Conservation (phyloP, 2,113 vertebrate genomes). For the Alexandromys fortis region DNA sequence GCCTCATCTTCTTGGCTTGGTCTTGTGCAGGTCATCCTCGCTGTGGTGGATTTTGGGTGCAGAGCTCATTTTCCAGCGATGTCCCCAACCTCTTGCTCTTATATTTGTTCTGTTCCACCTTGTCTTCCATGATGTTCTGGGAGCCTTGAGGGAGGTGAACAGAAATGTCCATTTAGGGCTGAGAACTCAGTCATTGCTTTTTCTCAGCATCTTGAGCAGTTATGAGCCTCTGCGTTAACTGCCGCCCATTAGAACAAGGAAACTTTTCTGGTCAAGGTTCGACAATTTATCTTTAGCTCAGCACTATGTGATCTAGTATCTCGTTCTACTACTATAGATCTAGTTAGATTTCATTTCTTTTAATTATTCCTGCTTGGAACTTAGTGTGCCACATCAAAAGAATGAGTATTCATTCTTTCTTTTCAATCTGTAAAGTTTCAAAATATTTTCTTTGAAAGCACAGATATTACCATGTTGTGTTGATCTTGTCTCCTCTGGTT, state of each 20-base stretch:
- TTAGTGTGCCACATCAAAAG: background rate
- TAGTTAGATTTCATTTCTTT: background rate
- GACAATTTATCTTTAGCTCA: conserved; percentile 10
- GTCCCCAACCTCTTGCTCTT: background rate
- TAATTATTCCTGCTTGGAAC: background rate
- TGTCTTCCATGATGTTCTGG: background rate
- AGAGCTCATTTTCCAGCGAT: background rate
- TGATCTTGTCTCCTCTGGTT: background rate
- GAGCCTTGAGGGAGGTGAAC: background rate
- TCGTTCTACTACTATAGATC: background rate
- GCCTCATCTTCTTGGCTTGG: background rate
- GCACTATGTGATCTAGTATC: background rate
- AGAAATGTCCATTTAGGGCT: background rate
- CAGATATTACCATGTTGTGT: background rate
- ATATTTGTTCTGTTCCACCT: too few species aligned
- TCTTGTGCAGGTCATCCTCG: too few species aligned
- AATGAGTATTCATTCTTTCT: background rate
- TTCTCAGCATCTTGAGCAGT: too few species aligned
- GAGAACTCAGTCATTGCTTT: too few species aligned
- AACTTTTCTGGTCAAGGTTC: background rate
- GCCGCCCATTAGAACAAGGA: too few species aligned
- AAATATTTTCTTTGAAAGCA: background rate
- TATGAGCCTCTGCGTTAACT: background rate
- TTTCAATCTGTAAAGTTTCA: background rate
- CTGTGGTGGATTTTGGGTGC: background rate